Evolutionary conservation across 2,888 invertebrate species (phyloP).

Genomic region (Acrobasis suavella): DNA sequence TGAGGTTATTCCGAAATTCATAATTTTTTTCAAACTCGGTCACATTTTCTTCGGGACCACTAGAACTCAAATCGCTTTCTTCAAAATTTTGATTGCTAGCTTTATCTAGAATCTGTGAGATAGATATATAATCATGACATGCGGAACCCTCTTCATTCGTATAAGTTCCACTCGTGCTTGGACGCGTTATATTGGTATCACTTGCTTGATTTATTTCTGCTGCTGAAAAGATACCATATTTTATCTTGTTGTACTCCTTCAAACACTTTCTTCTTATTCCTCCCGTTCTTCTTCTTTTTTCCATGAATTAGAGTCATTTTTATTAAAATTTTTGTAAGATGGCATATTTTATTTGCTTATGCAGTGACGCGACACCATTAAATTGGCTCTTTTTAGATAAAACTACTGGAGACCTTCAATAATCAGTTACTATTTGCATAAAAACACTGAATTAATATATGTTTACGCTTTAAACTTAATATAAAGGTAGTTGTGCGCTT

Average conservation of each 20-base stretch:
- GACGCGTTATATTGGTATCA: slow-evolving; percentile 8
- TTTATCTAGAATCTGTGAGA: slow-evolving; percentile 2
- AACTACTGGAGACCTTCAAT: slow-evolving; percentile 1
- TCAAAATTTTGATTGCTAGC: slow-evolving; percentile 3
- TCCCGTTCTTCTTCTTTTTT: slow-evolving; percentile 18
- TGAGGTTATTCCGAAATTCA: slow-evolving; percentile 3
- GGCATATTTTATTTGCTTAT: not conserved
- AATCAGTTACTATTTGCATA: slow-evolving; percentile 19
- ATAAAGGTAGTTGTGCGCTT: slow-evolving; percentile 18
- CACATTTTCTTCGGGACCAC: slow-evolving; percentile 3
- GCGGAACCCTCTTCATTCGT: slow-evolving; percentile 18
- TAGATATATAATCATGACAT: slow-evolving; percentile 13
- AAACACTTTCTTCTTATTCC: slow-evolving; percentile 21
- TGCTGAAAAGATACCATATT: slow-evolving; percentile 18
- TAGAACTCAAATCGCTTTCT: slow-evolving; percentile 15
- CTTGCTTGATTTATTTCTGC: slow-evolving; percentile 8
- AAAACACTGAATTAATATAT: slow-evolving; percentile 8
- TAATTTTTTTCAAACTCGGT: slow-evolving; percentile 15
- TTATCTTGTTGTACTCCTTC: slow-evolving; percentile 16
- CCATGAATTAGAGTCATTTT: slow-evolving; percentile 7
- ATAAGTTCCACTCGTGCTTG: slow-evolving; percentile 7
- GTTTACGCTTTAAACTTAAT: slow-evolving; percentile 16
- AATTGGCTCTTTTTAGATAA: not conserved
- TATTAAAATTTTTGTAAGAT: slow-evolving; percentile 11
- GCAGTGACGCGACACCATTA: not conserved